Conservation (phyloP, 2,113 vertebrate species). For the Catharus fuscescens region DNA sequence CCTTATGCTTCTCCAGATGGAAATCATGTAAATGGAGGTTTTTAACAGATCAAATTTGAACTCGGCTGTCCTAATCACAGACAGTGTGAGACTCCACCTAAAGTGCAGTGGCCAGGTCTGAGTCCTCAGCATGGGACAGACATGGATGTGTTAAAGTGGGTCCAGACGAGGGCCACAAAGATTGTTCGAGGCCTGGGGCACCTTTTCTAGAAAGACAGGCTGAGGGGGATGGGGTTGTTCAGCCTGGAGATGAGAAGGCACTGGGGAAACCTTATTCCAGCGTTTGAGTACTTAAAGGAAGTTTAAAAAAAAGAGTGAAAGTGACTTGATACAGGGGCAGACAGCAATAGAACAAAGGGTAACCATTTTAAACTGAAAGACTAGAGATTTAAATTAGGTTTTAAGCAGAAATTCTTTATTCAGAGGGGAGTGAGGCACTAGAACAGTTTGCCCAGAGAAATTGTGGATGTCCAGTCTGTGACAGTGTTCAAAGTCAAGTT, state of each 20-base stretch:
- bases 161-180: neutral
- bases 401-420: neutral
- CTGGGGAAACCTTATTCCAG: neutral
- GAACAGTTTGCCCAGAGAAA: neutral
- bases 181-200: rapidly evolving
- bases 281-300: neutral
- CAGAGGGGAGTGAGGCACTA: neutral
- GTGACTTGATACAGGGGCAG: neutral
- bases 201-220: neutral
- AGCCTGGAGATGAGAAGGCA: neutral
- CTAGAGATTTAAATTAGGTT: neutral
- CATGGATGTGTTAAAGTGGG: neutral
- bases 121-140: neutral
- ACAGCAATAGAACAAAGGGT: neutral
- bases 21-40: neutral
- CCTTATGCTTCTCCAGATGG: neutral
- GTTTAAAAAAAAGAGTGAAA: neutral
- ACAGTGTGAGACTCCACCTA: too few relatives aligned
- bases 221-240: neutral
- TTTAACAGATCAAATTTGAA: neutral
- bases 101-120: neutral
- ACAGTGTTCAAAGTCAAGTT: neutral
- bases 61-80: neutral
- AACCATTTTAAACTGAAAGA: neutral
- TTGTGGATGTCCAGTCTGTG: neutral